Evolutionary conservation across 2,888 invertebrate species (phyloP), one percentile per base, ranked within the genome.

Genomic region (Tenthredo livida): DNA sequence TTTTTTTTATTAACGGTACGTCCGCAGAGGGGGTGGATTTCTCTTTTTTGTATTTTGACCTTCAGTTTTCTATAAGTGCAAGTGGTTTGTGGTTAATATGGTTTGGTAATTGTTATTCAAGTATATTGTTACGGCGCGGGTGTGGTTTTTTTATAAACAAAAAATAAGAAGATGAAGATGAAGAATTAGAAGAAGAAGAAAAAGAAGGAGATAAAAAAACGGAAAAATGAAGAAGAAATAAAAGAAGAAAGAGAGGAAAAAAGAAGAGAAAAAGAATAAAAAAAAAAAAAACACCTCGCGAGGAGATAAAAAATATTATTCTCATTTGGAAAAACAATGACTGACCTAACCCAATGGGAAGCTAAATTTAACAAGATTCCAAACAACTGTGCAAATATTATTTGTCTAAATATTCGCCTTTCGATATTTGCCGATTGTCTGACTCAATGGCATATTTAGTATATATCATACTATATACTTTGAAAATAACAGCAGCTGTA

Each of bases 371-470:
- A 83, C 83, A 83, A 83, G 83, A 83, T 83, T 83, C 67, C 67
- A 50, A 83, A 83, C 83, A 83, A 83, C 83, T 83, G 83, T 83
- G 65, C 67, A 83, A 83, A 83, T 70, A 50, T 83, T 83, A 37
- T 70, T 83, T 33, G 83, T 83, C 40, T 67, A 83, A 83, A 83
- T 83, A 83, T 83, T 83, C 83, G 47, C 83, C 37, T 83, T 67
- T 83, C 65, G 83, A 83, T 83, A 83, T 83, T 83, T 83, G 83
- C 83, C 83, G 83, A 83, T 83, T 83, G 83, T 83, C 83, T 83
- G 83, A 67, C 83, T 83, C 83, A 70, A 65, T 9, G 37, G 33
- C 21, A 50, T 37, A 61, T 72, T 25, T 15, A 29, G 29, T 33
- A 29, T 33, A 70, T 70, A 29, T 33, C 37, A 17, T 70, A 70